Base-by-base conservation (phyloP, 2,113 vertebrate genomes). In the Triplophysa dalaica region DNA sequence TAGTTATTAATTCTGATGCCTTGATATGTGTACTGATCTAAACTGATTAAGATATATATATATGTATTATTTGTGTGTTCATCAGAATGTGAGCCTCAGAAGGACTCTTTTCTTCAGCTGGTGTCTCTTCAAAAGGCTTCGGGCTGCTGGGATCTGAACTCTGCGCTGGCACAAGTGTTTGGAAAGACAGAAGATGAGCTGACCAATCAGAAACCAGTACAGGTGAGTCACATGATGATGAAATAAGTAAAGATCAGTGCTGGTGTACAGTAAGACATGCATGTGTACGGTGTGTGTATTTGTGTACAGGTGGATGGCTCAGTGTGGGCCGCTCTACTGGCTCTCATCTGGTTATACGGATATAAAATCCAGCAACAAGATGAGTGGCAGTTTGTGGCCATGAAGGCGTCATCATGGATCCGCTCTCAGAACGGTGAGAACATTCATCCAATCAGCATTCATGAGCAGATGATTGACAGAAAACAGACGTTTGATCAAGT, bases 281-380 rank as follows among this genome's bases (percentile, higher is more conserved):
- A 70, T 58, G 68, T 29, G 48, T 16, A 12, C 29, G 48, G 11
- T 90, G 77, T 88, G 73, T 87, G 78, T 65, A 80, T 85, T 58
- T 78, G 66, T 54, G 52, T 72, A 68, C 45, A 93, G 91, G 88
- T 82, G 16, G 88, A 89, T 4, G 14, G 82, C 13, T 84, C 89
- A 0, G 87, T 88, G 41, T 95, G 94, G 94, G 94, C 91, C 65
- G 95, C 95, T 5, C 66, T 93, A 19, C 84, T 95, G 86, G 93
- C 93, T 12, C 84, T 95, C 81, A 77, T 94, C 43, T 95, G 95
- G 95, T 93, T 95, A n/a, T 89, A 94, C 80, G 90, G 83, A 48
- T 91, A 87, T 43, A 88, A 90, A 60, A 79, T 61, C 33, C 86
- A 91, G 45, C 67, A 78, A 52, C 86, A 87, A 63, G 90, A 89